Percentiles rank a stretch among this genome's conserved stretches.
These are phyloP conservation scores for Pionites leucogaster DNA, from an alignment of 2,113 vertebrate genomes.

Conservation along the genomic window DNA sequence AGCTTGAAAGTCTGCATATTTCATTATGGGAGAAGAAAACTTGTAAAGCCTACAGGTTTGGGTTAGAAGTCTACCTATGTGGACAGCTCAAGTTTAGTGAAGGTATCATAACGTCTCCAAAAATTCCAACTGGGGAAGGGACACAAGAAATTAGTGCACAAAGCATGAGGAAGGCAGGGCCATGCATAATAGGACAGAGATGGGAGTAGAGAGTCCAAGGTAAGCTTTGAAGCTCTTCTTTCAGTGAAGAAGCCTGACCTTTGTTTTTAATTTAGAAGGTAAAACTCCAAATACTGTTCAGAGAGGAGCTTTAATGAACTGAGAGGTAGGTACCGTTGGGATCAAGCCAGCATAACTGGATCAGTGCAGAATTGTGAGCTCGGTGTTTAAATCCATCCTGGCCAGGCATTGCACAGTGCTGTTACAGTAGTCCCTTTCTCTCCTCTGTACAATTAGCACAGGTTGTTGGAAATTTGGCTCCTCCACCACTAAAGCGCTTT, in stretches of 20 bases:
- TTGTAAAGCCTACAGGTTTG: not conserved
- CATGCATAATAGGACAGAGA: accelerated
- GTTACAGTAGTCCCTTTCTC: not conserved
- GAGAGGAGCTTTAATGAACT: not conserved
- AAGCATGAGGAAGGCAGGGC: not conserved
- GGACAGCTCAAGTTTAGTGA: not conserved
- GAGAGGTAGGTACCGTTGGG: not conserved
- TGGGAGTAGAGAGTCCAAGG: not conserved
- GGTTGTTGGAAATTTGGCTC: not conserved
- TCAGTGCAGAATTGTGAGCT: not conserved
- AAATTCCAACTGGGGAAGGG: not conserved
- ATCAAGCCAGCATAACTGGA: not conserved
- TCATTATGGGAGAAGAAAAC: not conserved
- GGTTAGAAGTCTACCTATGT: not conserved
- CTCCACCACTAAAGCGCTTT: not conserved
- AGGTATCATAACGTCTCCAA: not conserved
- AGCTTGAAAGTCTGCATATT: not conserved
- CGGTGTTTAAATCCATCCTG: not conserved
- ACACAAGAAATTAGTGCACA: not conserved
- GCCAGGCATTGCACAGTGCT: not conserved
- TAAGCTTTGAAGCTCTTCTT: not conserved
- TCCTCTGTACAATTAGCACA: not conserved
- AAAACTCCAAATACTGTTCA: not conserved
- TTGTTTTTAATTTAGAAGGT: not conserved
- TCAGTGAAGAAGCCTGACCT: not conserved